Evolutionary conservation across 2,113 vertebrate species (phyloP), one percentile per base, ranked within the genome.

Genomic region (Cyprinodon tularosa): DNA sequence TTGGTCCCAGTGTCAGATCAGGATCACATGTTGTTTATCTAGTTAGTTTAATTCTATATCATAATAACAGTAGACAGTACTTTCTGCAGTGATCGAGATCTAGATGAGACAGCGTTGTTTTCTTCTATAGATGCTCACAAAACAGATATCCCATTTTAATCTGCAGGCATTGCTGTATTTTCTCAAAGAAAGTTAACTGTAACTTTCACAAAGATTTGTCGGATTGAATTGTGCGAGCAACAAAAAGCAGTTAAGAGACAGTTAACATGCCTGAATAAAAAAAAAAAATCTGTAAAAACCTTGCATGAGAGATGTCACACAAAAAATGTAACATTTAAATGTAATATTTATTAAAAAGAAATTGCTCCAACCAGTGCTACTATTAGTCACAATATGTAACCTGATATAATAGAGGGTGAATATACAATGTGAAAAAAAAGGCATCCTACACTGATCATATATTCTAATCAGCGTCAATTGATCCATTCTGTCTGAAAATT

Each of bases 1-100:
- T 94, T 93, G 93, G 92, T 92, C 93, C 93, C 92, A 74, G 86
- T 79, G 61, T 84, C 71, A 83, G 59, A 88, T 81, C 50, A 72
- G 73, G 80, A 77, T 88, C 71, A 66, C 77, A 45, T 78, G 42
- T n/a, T 17, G 61, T 66, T 64, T 36, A 50, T 75, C 17, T 57
- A 45, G 9, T 20, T 57, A 2, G 36, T 67, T 29, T 62, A 66
- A 61, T 47, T 68, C 62, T 69, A 50, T 39, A 53, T 50, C 15
- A 40, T 57, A 9, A 50, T 57, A 20, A 37, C 38, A 71, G n/a
- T 59, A 73, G 75, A 75, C 66, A 75, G 77, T 75, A 57, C 59
- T 42, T 68, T 62, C 37, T 74, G 78, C 38, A 67, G 42, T 70
- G 9, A 63, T 53, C 67, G 36, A 39, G 62, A 64, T 47, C 45